phyloP scores from a whole-genome alignment of 2,888 invertebrate genomes.

The Campoletis raptor region DNA sequence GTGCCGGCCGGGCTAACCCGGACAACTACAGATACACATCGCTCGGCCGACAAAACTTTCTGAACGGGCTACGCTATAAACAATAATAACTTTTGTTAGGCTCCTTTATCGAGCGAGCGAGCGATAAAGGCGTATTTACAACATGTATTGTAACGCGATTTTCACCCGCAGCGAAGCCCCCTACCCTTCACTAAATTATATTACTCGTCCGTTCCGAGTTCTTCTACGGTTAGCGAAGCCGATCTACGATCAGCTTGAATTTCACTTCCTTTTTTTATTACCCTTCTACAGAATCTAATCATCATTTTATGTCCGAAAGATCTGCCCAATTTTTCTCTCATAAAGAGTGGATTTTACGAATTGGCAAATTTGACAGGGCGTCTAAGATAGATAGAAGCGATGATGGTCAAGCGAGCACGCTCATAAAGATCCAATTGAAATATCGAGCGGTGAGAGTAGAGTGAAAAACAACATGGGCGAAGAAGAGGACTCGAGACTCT shows the following conservation, averaged over 20 bases:
- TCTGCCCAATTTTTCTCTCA: too few relatives aligned
- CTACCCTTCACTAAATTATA: background rate
- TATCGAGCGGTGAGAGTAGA: constrained; percentile 21
- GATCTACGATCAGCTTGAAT: background rate
- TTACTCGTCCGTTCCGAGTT: background rate
- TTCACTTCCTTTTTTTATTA: too few relatives aligned
- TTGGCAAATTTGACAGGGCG: too few relatives aligned
- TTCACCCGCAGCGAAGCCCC: too few relatives aligned
- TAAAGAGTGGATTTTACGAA: too few relatives aligned
- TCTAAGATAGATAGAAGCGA: background rate
- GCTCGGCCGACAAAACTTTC: constrained; percentile 83
- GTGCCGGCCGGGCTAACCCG: background rate
- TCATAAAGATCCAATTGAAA: background rate
- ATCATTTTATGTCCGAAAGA: too few relatives aligned
- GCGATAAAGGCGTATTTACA: constrained; percentile 9
- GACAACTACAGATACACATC: constrained; percentile 74
- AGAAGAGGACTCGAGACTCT: constrained; percentile 43
- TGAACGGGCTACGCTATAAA: constrained; percentile 84
- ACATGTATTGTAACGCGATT: background rate
- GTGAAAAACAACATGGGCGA: constrained; percentile 61
- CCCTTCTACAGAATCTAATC: too few relatives aligned
- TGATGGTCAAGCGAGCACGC: background rate
- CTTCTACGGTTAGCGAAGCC: background rate
- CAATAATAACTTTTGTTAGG: constrained; percentile 85
- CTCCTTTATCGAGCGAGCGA: constrained; percentile 66